These are phyloP conservation scores for Heliconius congener DNA, from an alignment of 1,140 invertebrate genomes.

Conservation along the genomic window DNA sequence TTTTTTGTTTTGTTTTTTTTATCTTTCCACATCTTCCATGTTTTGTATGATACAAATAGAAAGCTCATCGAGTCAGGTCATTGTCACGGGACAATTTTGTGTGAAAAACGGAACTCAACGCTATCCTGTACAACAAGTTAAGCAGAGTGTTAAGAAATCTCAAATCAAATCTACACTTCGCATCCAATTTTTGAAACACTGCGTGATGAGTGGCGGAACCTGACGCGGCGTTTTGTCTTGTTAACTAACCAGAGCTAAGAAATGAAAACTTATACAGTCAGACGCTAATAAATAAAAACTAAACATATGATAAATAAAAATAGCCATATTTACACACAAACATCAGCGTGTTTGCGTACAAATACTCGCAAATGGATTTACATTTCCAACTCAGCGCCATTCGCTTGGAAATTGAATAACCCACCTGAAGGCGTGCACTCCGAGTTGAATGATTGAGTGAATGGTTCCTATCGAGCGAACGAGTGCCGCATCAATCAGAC, in stretches of 20 bases:
- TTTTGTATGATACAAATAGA: background rate
- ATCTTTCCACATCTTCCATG: background rate
- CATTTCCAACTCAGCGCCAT: conserved; percentile 21
- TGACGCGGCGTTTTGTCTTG: too few relatives aligned
- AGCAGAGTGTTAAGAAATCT: too few relatives aligned
- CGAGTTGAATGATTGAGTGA: conserved; percentile 20
- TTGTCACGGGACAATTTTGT: too few relatives aligned
- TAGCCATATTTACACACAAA: background rate
- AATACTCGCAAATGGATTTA: conserved; percentile 24
- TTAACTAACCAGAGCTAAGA: too few relatives aligned
- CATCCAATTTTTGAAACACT: too few relatives aligned
- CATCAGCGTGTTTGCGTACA: conserved; percentile 19
- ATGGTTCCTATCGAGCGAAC: conserved; percentile 18
- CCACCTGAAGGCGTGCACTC: conserved; percentile 20
- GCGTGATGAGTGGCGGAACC: too few relatives aligned
- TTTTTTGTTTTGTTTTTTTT: background rate
- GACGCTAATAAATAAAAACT: too few relatives aligned
- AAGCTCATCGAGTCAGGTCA: too few relatives aligned
- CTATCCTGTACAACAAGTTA: too few relatives aligned
- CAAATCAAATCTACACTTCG: too few relatives aligned
- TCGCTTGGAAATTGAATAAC: conserved; percentile 18
- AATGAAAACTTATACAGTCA: too few relatives aligned
- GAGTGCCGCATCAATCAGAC: conserved; percentile 18
- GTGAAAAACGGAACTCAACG: too few relatives aligned
- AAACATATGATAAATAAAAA: background rate